phyloP scores from a whole-genome alignment of 2,888 invertebrate species.

The Diarsia brunnea region DNA sequence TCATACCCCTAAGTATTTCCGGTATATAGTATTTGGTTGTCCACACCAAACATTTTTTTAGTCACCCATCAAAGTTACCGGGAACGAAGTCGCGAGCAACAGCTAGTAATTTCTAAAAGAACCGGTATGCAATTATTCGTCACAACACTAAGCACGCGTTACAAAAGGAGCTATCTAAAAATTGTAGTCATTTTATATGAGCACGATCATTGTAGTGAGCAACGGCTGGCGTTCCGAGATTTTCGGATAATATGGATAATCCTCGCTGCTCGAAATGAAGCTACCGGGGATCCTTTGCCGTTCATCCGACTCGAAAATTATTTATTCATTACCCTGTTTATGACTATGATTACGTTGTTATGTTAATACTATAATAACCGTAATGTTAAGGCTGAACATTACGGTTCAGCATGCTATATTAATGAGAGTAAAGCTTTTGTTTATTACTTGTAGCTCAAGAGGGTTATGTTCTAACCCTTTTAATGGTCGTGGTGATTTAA shows the following conservation, averaged over 20 bases:
- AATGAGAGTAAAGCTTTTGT: constrained; percentile 50
- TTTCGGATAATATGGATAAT: constrained; percentile 89
- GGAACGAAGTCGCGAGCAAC: no score
- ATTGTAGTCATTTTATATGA: constrained; percentile 83
- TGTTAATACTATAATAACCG: constrained; percentile 69
- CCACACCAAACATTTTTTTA: no score
- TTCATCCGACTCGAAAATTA: constrained; percentile 83
- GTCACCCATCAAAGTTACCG: no score
- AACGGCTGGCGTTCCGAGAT: constrained; percentile 83
- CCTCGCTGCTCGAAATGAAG: constrained; percentile 84
- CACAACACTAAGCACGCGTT: constrained; percentile 74
- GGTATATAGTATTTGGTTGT: no score
- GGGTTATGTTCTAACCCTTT: constrained; percentile 6
- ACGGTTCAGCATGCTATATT: constrained; percentile 65
- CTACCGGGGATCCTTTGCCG: constrained; percentile 81
- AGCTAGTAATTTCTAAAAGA: constrained; percentile 47
- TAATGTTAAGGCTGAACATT: constrained; percentile 41
- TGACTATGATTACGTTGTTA: constrained; percentile 78
- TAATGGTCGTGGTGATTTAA: not conserved
- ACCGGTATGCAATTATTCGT: constrained; percentile 76
- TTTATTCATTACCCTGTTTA: constrained; percentile 84
- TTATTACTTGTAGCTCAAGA: constrained; percentile 40
- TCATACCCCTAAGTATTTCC: no score
- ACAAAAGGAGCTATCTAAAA: constrained; percentile 82
- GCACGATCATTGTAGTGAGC: constrained; percentile 80